Percentiles rank a stretch among this genome's conserved stretches.
Conservation (phyloP, 30 jellyfish, hydroid and myxozoan genomes). For the Cassiopea andromeda region DNA sequence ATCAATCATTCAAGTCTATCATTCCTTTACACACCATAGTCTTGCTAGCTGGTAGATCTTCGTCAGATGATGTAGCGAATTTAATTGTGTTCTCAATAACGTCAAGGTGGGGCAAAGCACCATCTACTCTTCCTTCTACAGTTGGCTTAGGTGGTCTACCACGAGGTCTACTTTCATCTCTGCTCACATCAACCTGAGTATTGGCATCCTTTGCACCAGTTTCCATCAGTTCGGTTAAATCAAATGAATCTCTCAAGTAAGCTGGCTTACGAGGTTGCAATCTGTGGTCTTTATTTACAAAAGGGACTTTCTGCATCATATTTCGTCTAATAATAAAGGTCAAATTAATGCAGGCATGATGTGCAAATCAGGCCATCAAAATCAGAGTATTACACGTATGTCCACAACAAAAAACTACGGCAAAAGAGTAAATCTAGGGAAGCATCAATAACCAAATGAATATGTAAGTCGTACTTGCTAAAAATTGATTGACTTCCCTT, state of each 20-base stretch:
- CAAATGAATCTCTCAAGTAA: slow-evolving; percentile 55
- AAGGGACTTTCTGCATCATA: neutral
- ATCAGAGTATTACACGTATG: too few species aligned
- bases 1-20: too few species aligned
- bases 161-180: slow-evolving; percentile 62
- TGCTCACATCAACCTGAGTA: neutral
- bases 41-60: slow-evolving; percentile 6
- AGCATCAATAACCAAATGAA: too few species aligned
- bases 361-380: too few species aligned
- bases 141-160: slow-evolving; percentile 49
- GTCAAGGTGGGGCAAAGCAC: slow-evolving; percentile 10
- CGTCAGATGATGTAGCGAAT: slow-evolving; percentile 56
- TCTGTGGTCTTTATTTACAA: slow-evolving; percentile 27
- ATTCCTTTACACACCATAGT: neutral
- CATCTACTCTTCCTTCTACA: slow-evolving; percentile 13
- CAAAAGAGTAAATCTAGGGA: too few species aligned
- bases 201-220: neutral
- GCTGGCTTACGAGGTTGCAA: slow-evolving; percentile 66
- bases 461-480: too few species aligned
- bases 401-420: too few species aligned
- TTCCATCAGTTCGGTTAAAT: slow-evolving; percentile 25
- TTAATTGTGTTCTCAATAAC: slow-evolving; percentile 19
- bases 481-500: too few species aligned
- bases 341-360: too few species aligned
- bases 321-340: neutral